Conservation (phyloP, 2,888 invertebrate species). For the Tipula unca region DNA sequence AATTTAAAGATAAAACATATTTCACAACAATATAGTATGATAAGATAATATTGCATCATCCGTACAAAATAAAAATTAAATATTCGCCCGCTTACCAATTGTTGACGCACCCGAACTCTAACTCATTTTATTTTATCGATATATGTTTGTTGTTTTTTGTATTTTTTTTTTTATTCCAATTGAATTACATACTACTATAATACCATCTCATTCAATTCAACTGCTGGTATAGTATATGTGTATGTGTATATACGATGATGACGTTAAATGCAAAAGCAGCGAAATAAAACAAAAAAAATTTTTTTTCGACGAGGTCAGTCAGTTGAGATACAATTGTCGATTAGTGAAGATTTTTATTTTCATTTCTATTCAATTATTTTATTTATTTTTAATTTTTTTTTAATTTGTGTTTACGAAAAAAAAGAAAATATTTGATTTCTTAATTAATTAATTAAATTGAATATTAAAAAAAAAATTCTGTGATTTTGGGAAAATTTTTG, state of each 20-base stretch:
- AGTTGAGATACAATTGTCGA: not conserved
- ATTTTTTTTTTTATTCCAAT: not conserved
- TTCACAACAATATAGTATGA: too few species aligned
- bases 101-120: not conserved
- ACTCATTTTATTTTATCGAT: not conserved
- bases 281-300: not conserved
- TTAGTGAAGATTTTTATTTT: not conserved
- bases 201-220: not conserved
- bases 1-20: too few species aligned
- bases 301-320: not conserved
- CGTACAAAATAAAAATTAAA: not conserved
- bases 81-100: not conserved
- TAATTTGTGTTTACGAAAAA: not conserved
- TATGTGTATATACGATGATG: not conserved
- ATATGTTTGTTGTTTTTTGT: not conserved
- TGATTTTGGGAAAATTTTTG: not conserved
- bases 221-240: not conserved
- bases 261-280: constrained; percentile 14
- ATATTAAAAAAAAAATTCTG: not conserved
- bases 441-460: not conserved
- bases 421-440: not conserved
- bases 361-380: not conserved
- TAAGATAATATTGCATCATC: not conserved
- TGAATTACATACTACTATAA: not conserved
- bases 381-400: not conserved